Base-by-base conservation (phyloP, 2,113 vertebrate genomes). In the Callorhinus ursinus region DNA sequence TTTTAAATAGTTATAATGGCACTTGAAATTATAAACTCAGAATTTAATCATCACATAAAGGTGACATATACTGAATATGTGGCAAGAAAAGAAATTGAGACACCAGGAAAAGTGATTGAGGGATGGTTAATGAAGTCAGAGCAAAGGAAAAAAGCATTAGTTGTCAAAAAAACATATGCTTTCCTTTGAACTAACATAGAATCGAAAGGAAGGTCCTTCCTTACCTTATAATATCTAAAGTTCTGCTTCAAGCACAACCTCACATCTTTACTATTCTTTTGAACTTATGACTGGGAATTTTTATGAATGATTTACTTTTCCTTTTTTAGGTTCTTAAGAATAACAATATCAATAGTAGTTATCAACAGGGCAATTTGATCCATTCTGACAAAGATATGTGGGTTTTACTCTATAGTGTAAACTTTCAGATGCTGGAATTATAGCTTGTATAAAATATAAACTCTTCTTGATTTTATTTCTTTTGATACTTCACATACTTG, bases 231-330 rank as follows among this genome's bases (percentile, higher is more conserved):
- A 76, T 69, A 63, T 81, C 5, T 51, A 89, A 69, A 93, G 49
- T 39, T 89, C 61, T 57, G 1, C 2, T 85, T 81, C 21, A 74
- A 2, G 39, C 39, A 53, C 24, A 74, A 33, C 2, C 49, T 59
- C 42, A 84, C 4, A 85, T 24, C 16, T 72, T 69, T 26, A 21
- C 3, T 55, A 42, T 82, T 92, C 33, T 61, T 71, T 21, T 28
- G 5, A 39, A 19, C 36, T 81, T 71, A 18, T 18, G 5, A 63
- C 31, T 79, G 11, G 18, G 13, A 10, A 2, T 67, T 88, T 86
- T 59, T 65, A 77, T 61, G 49, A 95, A 83, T 49, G 33, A 72
- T 72, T 87, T 81, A 59, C 18, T 92, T 82, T 96, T 67, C 22
- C 80, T 74, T 81, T 16, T 81, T 16, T 39, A 55, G 18, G 10